Evolutionary conservation across 2,888 invertebrate species (phyloP).

Genomic region (Pyrgus malvae): DNA sequence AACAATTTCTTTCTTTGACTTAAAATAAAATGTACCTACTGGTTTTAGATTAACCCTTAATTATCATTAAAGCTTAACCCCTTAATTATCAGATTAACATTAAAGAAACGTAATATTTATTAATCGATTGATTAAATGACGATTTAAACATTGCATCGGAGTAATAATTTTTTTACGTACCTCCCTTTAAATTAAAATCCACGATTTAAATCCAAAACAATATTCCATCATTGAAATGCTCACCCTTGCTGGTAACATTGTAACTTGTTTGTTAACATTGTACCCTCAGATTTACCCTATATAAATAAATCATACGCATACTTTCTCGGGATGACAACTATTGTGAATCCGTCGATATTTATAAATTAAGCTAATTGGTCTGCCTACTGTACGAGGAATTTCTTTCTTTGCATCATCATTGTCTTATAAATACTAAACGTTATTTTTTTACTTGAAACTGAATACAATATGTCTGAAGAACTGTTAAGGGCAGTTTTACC

Average conservation of each 20-base stretch:
- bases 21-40: too few species aligned
- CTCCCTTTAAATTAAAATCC: background rate
- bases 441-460: too few species aligned
- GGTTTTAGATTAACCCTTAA: too few species aligned
- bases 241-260: slow-evolving; percentile 3
- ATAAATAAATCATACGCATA: slow-evolving; percentile 13
- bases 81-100: background rate
- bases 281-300: background rate
- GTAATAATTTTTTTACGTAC: too few species aligned
- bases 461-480: too few species aligned
- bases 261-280: background rate
- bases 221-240: background rate
- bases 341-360: slow-evolving; percentile 10
- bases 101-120: background rate
- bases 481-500: too few species aligned
- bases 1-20: too few species aligned
- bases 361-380: slow-evolving; percentile 2
- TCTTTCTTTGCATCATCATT: background rate
- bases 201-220: slow-evolving; percentile 10
- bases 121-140: too few species aligned
- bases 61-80: too few species aligned
- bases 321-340: slow-evolving; percentile 1
- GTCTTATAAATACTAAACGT: too few species aligned
- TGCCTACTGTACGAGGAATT: slow-evolving; percentile 5
- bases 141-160: too few species aligned